These are phyloP conservation scores for Zaprionus camerounensis DNA, from an alignment of 1,140 invertebrate species.

Conservation along the genomic window DNA sequence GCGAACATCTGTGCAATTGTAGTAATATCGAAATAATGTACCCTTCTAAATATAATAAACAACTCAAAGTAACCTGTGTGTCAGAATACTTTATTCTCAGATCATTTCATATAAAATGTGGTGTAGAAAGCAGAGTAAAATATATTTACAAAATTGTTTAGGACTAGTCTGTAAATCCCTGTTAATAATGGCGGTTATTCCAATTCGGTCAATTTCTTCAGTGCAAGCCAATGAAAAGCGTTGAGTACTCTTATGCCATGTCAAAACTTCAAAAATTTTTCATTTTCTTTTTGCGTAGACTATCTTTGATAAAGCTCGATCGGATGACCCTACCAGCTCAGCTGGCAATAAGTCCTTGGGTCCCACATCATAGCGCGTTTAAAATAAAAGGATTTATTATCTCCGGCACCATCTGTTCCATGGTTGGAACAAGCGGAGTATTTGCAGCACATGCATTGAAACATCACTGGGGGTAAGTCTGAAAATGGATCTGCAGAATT, in stretches of 20 bases:
- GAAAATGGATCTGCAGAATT: not conserved
- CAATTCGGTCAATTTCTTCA: too few relatives aligned
- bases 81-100: not conserved
- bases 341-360: not conserved
- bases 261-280: not conserved
- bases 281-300: not conserved
- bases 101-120: too few relatives aligned
- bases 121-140: too few relatives aligned
- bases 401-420: conserved; percentile 17
- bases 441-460: conserved; percentile 31
- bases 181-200: not conserved
- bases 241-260: not conserved
- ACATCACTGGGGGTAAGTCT: conserved; percentile 61
- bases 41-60: not conserved
- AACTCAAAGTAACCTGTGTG: conserved; percentile 11
- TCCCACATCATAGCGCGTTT: not conserved
- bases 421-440: conserved; percentile 29
- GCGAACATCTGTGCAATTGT: too few relatives aligned
- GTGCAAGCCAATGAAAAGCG: not conserved
- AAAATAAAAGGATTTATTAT: not conserved
- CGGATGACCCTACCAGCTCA: not conserved
- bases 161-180: too few relatives aligned
- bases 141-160: not conserved
- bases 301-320: not conserved
- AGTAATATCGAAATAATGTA: not conserved